Base-by-base conservation (phyloP, 2,797 vertebrate genomes). In the Cuculus canorus region DNA sequence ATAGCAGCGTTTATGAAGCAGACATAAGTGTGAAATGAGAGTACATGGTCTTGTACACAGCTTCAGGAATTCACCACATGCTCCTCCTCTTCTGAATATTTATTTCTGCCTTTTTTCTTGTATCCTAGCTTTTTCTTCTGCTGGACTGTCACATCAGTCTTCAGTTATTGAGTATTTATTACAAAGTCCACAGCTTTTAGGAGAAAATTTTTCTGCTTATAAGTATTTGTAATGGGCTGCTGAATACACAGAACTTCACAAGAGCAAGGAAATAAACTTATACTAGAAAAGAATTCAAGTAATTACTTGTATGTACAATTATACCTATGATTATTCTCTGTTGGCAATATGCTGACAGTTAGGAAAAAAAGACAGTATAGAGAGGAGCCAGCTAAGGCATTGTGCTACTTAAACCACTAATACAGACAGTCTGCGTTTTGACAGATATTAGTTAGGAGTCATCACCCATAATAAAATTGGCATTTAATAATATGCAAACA, bases 1-100 rank as follows among this genome's bases (percentile, higher is more conserved):
- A 64, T 27, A 81, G 22, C 17, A 65, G 88, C 75, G 70, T 84
- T 96, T 92, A 86, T 66, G 72, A 94, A 95, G 57, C 33, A 92
- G 61, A 68, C 61, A 82, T 3, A 95, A 39, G 41, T 90, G 27
- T 23, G 61, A 93, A 92, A 92, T 32, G 14, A 33, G 54, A 91
- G 22, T 65, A 92, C 13, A 33, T 1, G 80, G 48, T 81, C 45
- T 63, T 90, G 28, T 24, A 90, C 41, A 35, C 66, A 68, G 65
- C 72, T 81, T 90, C 82, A 89, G 43, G n/a, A 61, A 54, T 80
- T 80, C 17, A 85, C 33, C 33, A 79, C 60, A 63, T 43, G 65
- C 59, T 78, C 35, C 41, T 72, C 50, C 47, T 70, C 18, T 24
- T 70, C 88, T 66, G 78, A 88, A 91, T 92, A 92, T 69, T 94